These are phyloP conservation scores for Egretta garzetta DNA, from an alignment of 2,113 vertebrate species.

Conservation along the genomic window DNA sequence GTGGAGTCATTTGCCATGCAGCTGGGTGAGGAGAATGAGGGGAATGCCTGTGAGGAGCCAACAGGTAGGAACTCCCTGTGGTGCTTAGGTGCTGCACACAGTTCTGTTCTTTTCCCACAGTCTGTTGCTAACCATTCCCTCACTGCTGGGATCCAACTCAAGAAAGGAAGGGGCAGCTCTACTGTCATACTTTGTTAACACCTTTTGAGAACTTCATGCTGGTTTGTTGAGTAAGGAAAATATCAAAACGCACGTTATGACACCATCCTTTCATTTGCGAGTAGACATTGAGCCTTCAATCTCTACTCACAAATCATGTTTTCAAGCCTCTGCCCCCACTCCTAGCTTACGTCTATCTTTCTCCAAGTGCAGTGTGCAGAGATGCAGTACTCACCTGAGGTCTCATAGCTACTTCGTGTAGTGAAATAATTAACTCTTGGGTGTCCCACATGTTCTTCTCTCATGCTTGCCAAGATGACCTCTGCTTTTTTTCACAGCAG, in stretches of 20 bases:
- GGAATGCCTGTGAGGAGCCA: not conserved
- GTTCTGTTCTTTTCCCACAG: not conserved
- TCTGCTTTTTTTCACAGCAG: not conserved
- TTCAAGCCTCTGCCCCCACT: not conserved
- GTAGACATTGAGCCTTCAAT: not conserved
- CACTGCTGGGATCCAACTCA: not conserved
- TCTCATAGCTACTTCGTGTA: not conserved
- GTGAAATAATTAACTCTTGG: not conserved
- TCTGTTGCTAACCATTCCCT: not conserved
- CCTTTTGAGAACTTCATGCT: not conserved
- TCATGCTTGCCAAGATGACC: not conserved
- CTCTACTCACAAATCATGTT: not conserved
- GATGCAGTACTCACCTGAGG: not conserved
- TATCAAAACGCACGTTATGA: not conserved
- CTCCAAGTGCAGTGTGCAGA: not conserved
- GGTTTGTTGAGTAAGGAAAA: not conserved
- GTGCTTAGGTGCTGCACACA: not conserved
- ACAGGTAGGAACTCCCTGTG: not conserved
- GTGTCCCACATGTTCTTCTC: not conserved
- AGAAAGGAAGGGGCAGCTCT: not conserved
- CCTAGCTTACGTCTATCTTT: not conserved
- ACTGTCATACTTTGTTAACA: not conserved
- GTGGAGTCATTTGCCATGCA: rapidly evolving
- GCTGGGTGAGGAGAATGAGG: not conserved
- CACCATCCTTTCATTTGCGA: not conserved